Evolutionary conservation across 2,797 vertebrate genomes (phyloP), one percentile per base, ranked within the genome.

Genomic region (Chloroceryle amazona): DNA sequence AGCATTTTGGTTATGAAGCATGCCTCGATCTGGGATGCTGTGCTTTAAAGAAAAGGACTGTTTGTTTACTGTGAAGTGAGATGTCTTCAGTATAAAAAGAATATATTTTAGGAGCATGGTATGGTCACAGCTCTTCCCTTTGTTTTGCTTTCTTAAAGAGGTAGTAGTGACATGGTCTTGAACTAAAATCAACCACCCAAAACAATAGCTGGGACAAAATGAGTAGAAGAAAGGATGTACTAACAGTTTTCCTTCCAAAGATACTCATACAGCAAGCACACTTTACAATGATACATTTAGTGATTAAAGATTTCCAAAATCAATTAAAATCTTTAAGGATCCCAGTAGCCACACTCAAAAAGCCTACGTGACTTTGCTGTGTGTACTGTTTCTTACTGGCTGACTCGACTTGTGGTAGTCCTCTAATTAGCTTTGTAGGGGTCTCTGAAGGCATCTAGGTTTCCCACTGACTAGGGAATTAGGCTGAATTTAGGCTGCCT

Each of bases 381-480:
- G 25, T 3, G 0, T 39, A 65, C 33, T 46, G 13, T 49, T 86
- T 35, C 76, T 55, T 57, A 61, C 72, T 41, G 66, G 20, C 62
- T 65, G 90, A 16, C 68, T 84, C 4, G 0, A 67, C 54, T 92
- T 75, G 54, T 81, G 86, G 58, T 66, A 60, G 70, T 66, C 73
- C 74, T 91, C 76, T 95, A 76, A 86, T 96, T 90, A 92, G 86
- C 86, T 92, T 79, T 67, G 65, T 67, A 70, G 39, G 37, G 51
- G 66, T 92, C 81, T 96, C 93, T 75, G 55, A 66, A 90, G 74
- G 74, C 90, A 82, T 52, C 42, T 81, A 49, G 33, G 21, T 89
- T 89, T 95, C 81, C 89, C 74, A 51, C n/a, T 84, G 83, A 25
- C 90, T 84, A 2, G 74, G 63, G 88, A 93, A 90, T 86, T 75